phyloP scores from a whole-genome alignment of 2,797 vertebrate genomes.

The Rhynchotus rufescens region DNA sequence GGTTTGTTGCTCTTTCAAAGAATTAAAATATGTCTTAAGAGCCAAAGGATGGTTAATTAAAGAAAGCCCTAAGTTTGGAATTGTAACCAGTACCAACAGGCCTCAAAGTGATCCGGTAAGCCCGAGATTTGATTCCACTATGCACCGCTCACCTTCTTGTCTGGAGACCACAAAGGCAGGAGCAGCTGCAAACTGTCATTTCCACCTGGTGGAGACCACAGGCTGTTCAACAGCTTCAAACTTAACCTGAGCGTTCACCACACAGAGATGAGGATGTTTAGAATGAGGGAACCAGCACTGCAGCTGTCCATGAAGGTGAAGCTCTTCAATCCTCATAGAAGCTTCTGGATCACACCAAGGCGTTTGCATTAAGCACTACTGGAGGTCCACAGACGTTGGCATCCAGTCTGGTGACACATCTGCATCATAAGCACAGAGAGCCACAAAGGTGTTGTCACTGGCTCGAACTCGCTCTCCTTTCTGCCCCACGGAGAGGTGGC shows the following conservation, averaged over 20 bases:
- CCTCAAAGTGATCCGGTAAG: slow-evolving; percentile 15
- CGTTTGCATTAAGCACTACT: background rate
- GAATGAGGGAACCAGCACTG: background rate
- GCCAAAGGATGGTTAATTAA: background rate
- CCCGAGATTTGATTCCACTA: background rate
- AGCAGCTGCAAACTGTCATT: background rate
- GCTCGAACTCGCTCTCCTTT: background rate
- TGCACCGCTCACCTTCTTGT: background rate
- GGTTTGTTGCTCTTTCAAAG: background rate
- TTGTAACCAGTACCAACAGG: background rate
- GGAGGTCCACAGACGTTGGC: background rate
- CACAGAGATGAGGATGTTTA: background rate
- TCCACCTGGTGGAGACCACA: background rate
- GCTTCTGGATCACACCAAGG: background rate
- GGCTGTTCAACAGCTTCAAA: background rate
- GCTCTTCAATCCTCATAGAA: background rate
- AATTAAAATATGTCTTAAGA: background rate
- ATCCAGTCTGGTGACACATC: background rate
- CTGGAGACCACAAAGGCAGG: background rate
- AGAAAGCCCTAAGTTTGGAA: background rate
- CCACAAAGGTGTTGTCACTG: background rate
- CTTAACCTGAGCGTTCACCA: background rate
- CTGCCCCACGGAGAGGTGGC: background rate
- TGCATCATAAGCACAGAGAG: background rate
- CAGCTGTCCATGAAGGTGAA: background rate